These are phyloP conservation scores for Alca torda DNA, from an alignment of 2,797 vertebrate species.

Conservation along the genomic window DNA sequence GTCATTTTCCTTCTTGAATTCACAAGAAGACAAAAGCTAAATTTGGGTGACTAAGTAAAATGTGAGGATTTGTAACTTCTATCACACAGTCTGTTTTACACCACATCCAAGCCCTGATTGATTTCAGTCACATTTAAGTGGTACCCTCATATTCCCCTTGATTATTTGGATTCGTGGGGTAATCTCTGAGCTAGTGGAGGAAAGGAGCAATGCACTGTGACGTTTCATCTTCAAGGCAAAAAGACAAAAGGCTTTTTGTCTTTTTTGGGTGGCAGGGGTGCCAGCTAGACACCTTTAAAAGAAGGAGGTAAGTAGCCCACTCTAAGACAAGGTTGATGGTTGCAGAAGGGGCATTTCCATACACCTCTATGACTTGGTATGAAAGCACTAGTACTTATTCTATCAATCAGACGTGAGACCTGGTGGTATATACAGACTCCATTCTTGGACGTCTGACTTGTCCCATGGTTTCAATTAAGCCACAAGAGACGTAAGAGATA, in stretches of 20 bases:
- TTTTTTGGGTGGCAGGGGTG: background rate
- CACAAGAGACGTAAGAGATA: background rate
- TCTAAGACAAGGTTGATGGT: background rate
- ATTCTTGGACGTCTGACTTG: background rate
- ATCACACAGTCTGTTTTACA: background rate
- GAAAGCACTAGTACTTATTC: background rate
- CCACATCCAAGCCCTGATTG: background rate
- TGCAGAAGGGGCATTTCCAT: background rate
- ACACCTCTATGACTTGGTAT: background rate
- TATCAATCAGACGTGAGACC: background rate
- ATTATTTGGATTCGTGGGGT: background rate
- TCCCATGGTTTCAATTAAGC: background rate
- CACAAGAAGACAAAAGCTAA: background rate
- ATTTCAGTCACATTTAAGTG: background rate
- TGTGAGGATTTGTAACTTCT: background rate
- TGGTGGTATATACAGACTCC: background rate
- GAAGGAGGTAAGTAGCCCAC: background rate
- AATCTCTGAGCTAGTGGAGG: background rate
- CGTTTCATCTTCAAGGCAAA: background rate
- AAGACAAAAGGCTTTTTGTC: background rate
- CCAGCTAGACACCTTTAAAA: background rate
- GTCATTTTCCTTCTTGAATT: background rate
- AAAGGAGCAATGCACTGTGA: background rate
- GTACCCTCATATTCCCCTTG: background rate
- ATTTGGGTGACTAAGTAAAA: background rate